Conservation (phyloP, 2,113 vertebrate genomes). For the Herpetotheres cachinnans region DNA sequence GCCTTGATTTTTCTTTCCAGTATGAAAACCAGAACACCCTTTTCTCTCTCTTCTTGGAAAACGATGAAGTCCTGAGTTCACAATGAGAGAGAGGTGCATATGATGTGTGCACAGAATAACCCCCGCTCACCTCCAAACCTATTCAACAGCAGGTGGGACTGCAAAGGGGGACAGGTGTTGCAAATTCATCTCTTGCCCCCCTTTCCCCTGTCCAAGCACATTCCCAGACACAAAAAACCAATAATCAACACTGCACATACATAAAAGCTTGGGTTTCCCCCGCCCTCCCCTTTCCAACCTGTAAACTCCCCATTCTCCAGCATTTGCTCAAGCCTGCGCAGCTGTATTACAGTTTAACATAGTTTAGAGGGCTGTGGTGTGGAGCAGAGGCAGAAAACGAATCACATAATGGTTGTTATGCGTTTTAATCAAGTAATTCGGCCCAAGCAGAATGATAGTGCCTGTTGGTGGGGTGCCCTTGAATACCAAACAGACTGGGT, state of each 20-base stretch:
- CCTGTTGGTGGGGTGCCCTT: slow-evolving; percentile 56
- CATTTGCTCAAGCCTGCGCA: neutral
- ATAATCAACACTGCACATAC: neutral
- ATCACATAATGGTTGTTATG: slow-evolving; percentile 78
- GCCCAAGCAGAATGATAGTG: slow-evolving; percentile 68
- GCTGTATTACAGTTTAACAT: slow-evolving; percentile 72
- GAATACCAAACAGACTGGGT: slow-evolving; percentile 78
- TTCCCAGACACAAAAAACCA: neutral
- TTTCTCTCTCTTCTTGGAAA: neutral
- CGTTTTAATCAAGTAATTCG: slow-evolving; percentile 82
- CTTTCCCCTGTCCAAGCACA: neutral
- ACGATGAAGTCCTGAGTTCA: neutral
- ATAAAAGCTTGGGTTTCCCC: neutral
- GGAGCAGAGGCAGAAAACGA: slow-evolving; percentile 61
- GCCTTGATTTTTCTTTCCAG: neutral
- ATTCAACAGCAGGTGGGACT: neutral
- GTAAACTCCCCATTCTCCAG: neutral
- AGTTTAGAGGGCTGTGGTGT: slow-evolving; percentile 41
- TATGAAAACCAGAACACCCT: neutral
- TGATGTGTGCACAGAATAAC: neutral
- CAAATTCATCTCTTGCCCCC: neutral
- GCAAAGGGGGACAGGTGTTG: neutral
- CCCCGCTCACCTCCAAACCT: neutral
- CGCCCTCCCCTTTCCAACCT: neutral
- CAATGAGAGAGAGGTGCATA: neutral